Evolutionary conservation across 2,113 vertebrate genomes (phyloP).

Genomic region (Isurus oxyrinchus): DNA sequence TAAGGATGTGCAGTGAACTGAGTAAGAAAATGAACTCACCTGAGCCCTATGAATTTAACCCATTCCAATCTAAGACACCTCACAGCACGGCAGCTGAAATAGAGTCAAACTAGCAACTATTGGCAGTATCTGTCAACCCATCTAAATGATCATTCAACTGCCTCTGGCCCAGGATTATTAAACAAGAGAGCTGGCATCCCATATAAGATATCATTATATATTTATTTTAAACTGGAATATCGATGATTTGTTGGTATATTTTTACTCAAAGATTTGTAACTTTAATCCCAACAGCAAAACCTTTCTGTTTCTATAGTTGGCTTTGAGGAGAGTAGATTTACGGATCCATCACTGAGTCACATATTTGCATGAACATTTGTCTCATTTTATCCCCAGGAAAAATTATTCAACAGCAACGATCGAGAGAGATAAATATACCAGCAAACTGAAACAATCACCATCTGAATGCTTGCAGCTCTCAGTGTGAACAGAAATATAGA

Average conservation of each 20-base stretch:
- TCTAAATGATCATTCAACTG: not conserved
- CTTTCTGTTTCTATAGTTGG: not conserved
- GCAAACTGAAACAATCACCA: not conserved
- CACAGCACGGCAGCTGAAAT: not conserved
- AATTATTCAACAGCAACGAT: not conserved
- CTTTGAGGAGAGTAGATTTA: not conserved
- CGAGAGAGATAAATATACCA: not conserved
- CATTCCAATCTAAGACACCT: slow-evolving; percentile 45
- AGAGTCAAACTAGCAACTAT: not conserved
- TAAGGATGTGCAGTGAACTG: slow-evolving; percentile 93
- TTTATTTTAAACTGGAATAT: not conserved
- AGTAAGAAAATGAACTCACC: slow-evolving; percentile 96
- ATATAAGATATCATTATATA: not conserved
- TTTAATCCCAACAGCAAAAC: not conserved
- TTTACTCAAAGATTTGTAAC: not conserved
- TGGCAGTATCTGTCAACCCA: not conserved
- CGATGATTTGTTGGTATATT: not conserved
- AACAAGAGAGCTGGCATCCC: not conserved
- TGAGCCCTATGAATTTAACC: slow-evolving; percentile 96
- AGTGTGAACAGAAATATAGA: not conserved
- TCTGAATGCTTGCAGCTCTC: not conserved
- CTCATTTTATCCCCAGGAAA: not conserved
- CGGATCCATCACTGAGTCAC: not conserved
- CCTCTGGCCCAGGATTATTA: not conserved
- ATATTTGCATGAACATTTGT: not conserved